phyloP scores from a whole-genome alignment of 2,113 vertebrate species.

The Sander lucioperca region DNA sequence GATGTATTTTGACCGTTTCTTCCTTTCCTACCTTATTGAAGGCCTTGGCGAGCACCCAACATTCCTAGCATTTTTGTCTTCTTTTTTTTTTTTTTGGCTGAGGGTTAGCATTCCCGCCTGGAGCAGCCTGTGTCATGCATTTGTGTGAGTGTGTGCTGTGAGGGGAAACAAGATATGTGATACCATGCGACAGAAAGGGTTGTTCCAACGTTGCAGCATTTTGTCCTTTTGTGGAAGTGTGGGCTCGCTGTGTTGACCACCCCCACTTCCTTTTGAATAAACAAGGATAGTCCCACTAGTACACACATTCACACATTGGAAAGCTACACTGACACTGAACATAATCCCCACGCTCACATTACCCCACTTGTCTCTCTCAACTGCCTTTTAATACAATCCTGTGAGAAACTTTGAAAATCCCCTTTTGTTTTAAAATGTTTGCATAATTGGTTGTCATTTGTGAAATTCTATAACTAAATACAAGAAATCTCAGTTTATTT shows the following conservation, averaged over 20 bases:
- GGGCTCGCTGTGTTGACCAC: conserved; percentile 44
- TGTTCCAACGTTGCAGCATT: conserved; percentile 77
- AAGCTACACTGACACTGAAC: conserved; percentile 14
- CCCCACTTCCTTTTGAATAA: conserved; percentile 30
- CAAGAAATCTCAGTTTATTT: neutral
- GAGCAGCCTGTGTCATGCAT: conserved; percentile 35
- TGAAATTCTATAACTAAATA: neutral
- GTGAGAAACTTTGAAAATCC: neutral
- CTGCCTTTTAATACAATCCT: neutral
- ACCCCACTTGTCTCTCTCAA: neutral
- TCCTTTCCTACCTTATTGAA: conserved; percentile 62
- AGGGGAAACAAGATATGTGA: conserved; percentile 58
- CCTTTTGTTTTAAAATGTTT: neutral
- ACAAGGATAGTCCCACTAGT: conserved; percentile 8
- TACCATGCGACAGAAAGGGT: conserved; percentile 72
- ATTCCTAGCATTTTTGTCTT: conserved; percentile 63
- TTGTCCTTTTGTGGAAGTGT: conserved; percentile 81
- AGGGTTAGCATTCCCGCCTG: conserved; percentile 59
- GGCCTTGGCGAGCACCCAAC: conserved; percentile 58
- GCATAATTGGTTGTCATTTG: neutral
- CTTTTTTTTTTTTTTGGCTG: conserved; percentile 36
- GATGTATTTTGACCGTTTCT: conserved; percentile 55
- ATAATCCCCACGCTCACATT: neutral
- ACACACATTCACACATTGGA: conserved; percentile 15
- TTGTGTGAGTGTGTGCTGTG: conserved; percentile 40